These are phyloP conservation scores for Escarpia spicata DNA, from an alignment of 2,888 invertebrate species.

Conservation along the genomic window DNA sequence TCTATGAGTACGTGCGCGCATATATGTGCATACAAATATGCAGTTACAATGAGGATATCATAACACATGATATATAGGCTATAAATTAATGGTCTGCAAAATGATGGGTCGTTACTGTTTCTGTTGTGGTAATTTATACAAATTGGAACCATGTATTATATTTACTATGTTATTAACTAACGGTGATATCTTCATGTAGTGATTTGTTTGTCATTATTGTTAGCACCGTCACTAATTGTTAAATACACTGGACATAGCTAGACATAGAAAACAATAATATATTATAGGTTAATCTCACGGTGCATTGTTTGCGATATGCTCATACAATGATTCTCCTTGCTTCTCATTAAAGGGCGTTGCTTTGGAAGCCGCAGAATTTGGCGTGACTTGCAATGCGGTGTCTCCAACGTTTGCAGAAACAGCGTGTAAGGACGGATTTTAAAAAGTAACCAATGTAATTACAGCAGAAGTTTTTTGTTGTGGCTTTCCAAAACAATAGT, in stretches of 20 bases:
- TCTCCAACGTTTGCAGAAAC: constrained; percentile 61
- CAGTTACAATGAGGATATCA: too few relatives aligned
- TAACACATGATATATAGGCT: not conserved
- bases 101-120: too few relatives aligned
- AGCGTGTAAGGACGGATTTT: constrained; percentile 44
- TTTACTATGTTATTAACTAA: not conserved
- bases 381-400: constrained; percentile 59
- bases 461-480: not conserved
- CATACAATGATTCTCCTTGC: not conserved
- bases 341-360: constrained; percentile 49
- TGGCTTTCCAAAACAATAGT: not conserved
- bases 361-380: constrained; percentile 55
- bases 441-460: not conserved
- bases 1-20: too few relatives aligned
- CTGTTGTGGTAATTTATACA: too few relatives aligned
- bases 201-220: not conserved
- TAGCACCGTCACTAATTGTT: not conserved
- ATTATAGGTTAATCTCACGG: not conserved
- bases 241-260: not conserved
- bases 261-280: not conserved
- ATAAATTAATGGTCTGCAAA: too few relatives aligned
- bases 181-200: not conserved
- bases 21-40: too few relatives aligned
- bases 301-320: not conserved
- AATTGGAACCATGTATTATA: not conserved